A percentile compares a stretch with the other conserved stretches of the same genome.
These are phyloP conservation scores for Zaprionus kolodkinae DNA, from an alignment of 1,140 invertebrate genomes.

Conservation along the genomic window DNA sequence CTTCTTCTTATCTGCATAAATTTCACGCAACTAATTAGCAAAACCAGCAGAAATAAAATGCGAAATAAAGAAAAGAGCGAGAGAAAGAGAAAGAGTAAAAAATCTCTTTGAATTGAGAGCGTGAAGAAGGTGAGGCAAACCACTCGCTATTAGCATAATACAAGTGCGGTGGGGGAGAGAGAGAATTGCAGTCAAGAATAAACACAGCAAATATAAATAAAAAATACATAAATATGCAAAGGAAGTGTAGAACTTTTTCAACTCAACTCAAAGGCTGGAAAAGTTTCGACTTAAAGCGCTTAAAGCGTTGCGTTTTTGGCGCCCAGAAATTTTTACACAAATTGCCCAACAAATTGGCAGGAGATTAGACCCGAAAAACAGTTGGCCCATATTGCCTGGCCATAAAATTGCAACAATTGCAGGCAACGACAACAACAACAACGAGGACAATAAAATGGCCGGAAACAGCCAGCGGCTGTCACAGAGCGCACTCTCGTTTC, in stretches of 20 bases:
- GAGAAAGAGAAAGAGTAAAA: conserved; percentile 15
- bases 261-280: background rate
- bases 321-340: conserved; percentile 12
- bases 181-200: conserved; percentile 39
- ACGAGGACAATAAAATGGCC: conserved; percentile 44
- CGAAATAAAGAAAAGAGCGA: background rate
- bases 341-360: conserved; percentile 67
- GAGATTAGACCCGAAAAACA: conserved; percentile 70
- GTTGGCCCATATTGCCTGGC: conserved; percentile 59
- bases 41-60: conserved; percentile 57
- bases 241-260: conserved; percentile 11
- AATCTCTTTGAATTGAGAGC: conserved; percentile 49
- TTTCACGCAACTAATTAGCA: conserved; percentile 77
- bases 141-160: conserved; percentile 69
- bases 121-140: background rate
- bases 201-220: conserved; percentile 25
- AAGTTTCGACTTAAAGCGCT: conserved; percentile 3
- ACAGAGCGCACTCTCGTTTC: conserved; percentile 63
- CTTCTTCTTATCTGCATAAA: conserved; percentile 66
- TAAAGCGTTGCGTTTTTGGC: conserved; percentile 18
- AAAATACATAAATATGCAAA: conserved; percentile 37
- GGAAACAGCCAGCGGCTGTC: conserved; percentile 60
- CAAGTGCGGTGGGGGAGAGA: conserved; percentile 14
- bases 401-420: conserved; percentile 75
- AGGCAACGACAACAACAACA: conserved; percentile 26